phyloP scores from a whole-genome alignment of 2,113 vertebrate genomes.

The Isichthys henryi region DNA sequence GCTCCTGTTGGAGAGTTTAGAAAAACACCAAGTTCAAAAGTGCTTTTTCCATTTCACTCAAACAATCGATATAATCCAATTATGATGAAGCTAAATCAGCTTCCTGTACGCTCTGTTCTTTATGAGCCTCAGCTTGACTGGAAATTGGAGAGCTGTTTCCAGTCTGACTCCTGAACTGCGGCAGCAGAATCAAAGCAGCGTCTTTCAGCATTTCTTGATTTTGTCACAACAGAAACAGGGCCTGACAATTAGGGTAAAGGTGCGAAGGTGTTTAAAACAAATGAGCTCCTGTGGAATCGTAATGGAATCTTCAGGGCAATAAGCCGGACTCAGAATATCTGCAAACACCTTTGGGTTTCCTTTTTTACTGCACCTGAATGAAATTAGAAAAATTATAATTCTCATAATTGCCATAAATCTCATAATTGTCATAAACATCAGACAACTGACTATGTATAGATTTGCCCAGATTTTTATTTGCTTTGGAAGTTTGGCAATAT shows the following conservation, averaged over 20 bases:
- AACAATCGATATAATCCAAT: constrained; percentile 1
- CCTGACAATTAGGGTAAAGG: constrained; percentile 16
- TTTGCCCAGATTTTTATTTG: not conserved
- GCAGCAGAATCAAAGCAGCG: not conserved
- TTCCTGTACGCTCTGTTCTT: not conserved
- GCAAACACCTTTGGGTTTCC: constrained; percentile 15
- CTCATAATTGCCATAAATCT: not conserved
- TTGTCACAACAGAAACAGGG: not conserved
- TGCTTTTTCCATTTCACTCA: not conserved
- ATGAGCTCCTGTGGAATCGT: constrained; percentile 7
- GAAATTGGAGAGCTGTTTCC: not conserved
- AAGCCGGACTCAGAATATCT: constrained; percentile 1
- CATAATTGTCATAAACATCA: not conserved
- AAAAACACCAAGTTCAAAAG: not conserved
- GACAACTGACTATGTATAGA: not conserved
- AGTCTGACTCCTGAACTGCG: not conserved
- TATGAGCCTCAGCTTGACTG: not conserved
- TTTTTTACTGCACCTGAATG: not conserved
- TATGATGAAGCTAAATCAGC: not conserved
- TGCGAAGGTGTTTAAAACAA: constrained; percentile 22
- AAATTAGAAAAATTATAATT: not conserved
- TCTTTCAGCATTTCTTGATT: not conserved
- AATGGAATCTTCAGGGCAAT: constrained; percentile 10
- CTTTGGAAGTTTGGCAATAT: not conserved
- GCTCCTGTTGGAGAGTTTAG: not conserved